phyloP scores from a whole-genome alignment of 2,888 invertebrate genomes.

The Macrosoma leucophasiata region DNA sequence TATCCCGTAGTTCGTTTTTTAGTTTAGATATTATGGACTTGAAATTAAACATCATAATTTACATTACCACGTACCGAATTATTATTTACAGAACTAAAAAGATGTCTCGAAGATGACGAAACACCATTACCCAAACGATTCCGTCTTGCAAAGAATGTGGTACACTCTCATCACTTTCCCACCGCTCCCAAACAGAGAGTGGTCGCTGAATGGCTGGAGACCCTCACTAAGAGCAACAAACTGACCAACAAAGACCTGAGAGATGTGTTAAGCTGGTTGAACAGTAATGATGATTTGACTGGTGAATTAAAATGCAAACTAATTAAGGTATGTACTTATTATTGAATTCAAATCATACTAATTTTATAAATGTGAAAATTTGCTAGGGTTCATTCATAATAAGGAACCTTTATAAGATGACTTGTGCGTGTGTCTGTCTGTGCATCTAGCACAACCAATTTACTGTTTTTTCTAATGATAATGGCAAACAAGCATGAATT shows the following conservation, averaged over 20 bases:
- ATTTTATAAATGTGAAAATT: no score
- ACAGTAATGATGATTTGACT: conserved; percentile 46
- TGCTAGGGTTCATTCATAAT: no score
- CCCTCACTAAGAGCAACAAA: conserved; percentile 38
- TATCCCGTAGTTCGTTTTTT: no score
- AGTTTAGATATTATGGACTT: no score
- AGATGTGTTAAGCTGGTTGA: conserved; percentile 49
- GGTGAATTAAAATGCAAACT: conserved; percentile 51
- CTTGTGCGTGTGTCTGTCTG: no score
- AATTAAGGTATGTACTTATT: conserved; percentile 44
- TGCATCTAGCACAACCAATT: no score
- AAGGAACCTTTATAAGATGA: no score
- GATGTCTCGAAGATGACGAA: conserved; percentile 51
- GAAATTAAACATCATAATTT: no score
- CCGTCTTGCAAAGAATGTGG: conserved; percentile 70
- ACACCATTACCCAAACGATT: conserved; percentile 68
- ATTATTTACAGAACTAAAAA: conserved; percentile 59
- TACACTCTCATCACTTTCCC: conserved; percentile 62
- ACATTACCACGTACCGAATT: no score
- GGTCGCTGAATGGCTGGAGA: conserved; percentile 66
- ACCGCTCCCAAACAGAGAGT: conserved; percentile 66
- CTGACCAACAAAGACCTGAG: conserved; percentile 43
- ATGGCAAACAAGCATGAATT: neutral
- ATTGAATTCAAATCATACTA: no score
- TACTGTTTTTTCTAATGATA: no score